These are phyloP conservation scores for Branchellion lobata DNA, from an alignment of 2,888 invertebrate species.

Conservation along the genomic window DNA sequence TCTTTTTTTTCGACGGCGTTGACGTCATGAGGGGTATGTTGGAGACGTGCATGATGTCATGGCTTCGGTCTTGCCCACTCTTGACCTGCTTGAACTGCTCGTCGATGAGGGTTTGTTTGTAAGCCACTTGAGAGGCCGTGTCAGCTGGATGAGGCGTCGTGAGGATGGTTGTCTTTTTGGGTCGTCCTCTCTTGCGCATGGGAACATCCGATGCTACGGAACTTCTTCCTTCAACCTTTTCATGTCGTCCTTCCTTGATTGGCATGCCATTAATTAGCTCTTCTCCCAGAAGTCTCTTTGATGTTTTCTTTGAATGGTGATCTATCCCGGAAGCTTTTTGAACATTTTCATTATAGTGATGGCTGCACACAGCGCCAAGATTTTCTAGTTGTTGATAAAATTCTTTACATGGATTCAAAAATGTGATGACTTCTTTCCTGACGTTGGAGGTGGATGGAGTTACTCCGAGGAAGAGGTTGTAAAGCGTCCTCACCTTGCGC, in stretches of 20 bases:
- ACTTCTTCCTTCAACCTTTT: too few relatives aligned
- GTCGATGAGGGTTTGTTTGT: conserved; percentile 6
- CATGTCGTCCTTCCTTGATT: too few relatives aligned
- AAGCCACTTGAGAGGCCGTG: not conserved
- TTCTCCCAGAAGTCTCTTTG: not conserved
- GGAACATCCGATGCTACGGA: too few relatives aligned
- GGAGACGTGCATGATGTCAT: conserved; percentile 5
- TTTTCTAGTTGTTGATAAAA: not conserved
- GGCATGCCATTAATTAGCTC: not conserved
- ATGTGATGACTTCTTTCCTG: conserved; percentile 35
- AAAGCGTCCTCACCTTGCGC: conserved; percentile 7
- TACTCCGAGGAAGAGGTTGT: conserved; percentile 32
- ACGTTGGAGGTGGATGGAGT: conserved; percentile 24
- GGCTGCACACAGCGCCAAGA: conserved; percentile 16
- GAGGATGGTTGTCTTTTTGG: not conserved
- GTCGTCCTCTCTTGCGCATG: not conserved
- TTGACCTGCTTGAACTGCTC: not conserved
- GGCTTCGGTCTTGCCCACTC: not conserved
- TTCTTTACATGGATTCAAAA: conserved; percentile 6
- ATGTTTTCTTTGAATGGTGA: not conserved
- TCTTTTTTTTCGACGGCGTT: conserved; percentile 34
- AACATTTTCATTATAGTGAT: not conserved
- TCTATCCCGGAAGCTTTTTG: too few relatives aligned
- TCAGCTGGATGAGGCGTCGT: too few relatives aligned
- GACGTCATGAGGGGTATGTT: conserved; percentile 31